Evolutionary conservation across 2,797 vertebrate genomes (phyloP).

Genomic region (Eulemur rubriventer): DNA sequence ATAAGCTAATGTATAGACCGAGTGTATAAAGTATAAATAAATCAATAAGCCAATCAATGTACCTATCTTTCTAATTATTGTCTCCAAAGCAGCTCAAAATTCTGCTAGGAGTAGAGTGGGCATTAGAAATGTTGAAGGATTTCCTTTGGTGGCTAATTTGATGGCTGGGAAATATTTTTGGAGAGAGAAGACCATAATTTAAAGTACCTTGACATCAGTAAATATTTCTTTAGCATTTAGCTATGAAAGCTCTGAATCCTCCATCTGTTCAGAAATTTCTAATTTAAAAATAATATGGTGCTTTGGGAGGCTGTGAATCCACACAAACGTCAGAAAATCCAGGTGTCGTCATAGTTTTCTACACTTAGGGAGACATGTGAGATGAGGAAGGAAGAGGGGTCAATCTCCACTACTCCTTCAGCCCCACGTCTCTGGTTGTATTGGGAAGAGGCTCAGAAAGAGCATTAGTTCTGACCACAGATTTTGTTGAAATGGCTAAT

Average conservation of each 20-base stretch:
- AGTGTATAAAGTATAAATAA: not conserved
- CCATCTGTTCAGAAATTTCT: slow-evolving; percentile 71
- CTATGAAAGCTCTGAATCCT: slow-evolving; percentile 75
- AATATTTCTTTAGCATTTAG: slow-evolving; percentile 81
- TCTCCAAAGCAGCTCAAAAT: slow-evolving; percentile 4
- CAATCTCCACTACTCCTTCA: not conserved
- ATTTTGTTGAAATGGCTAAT: not conserved
- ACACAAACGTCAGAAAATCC: slow-evolving; percentile 48
- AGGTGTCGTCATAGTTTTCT: slow-evolving; percentile 38
- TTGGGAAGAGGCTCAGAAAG: not conserved
- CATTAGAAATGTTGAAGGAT: slow-evolving; percentile 50
- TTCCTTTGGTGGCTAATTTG: slow-evolving; percentile 58
- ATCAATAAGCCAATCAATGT: not conserved
- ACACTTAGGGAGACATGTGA: not conserved
- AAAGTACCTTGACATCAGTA: slow-evolving; percentile 73
- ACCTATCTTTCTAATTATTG: slow-evolving; percentile 7
- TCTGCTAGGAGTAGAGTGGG: slow-evolving; percentile 6
- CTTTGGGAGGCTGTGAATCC: slow-evolving; percentile 50
- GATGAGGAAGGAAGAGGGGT: not conserved
- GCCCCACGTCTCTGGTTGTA: not conserved
- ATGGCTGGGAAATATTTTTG: slow-evolving; percentile 64
- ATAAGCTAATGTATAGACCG: not conserved
- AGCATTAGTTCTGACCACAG: not conserved
- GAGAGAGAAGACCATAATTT: slow-evolving; percentile 72
- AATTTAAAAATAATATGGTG: slow-evolving; percentile 73